Evolutionary conservation across 1,140 invertebrate genomes (phyloP).

Genomic region (Amphibalanus amphitrite): DNA sequence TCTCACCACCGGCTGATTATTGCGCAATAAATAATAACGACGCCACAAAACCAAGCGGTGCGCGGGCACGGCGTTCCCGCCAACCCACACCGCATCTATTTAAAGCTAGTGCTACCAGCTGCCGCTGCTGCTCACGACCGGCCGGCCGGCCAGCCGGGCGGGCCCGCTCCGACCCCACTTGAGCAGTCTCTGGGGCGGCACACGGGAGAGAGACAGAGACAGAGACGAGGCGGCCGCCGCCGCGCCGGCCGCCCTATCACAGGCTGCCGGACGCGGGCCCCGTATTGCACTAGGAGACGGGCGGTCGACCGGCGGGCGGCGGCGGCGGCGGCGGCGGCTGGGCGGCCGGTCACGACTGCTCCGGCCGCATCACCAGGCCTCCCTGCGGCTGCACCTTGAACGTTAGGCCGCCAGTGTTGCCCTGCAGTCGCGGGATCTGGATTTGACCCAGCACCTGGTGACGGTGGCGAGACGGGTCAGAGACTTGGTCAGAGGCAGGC

Average conservation of each 20-base stretch:
- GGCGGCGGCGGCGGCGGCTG: too few species aligned
- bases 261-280: background rate
- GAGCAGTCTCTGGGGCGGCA: background rate
- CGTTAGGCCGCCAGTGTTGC: background rate
- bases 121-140: too few species aligned
- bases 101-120: background rate
- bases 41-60: background rate
- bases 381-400: background rate
- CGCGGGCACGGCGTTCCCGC: background rate
- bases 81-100: background rate
- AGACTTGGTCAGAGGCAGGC: too few species aligned
- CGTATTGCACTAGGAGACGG: background rate
- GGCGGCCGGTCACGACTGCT: background rate
- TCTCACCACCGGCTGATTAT: background rate
- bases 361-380: background rate
- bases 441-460: background rate
- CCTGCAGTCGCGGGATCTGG: background rate
- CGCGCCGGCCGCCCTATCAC: background rate
- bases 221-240: too few species aligned
- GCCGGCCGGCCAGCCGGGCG: too few species aligned
- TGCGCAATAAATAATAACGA: conserved; percentile 1
- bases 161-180: too few species aligned
- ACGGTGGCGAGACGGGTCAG: background rate
- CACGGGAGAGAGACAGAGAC: too few species aligned
- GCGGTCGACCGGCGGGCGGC: too few species aligned